Evolutionary conservation across 2,113 vertebrate species (phyloP).

Genomic region (Romanogobio albipinnatus): DNA sequence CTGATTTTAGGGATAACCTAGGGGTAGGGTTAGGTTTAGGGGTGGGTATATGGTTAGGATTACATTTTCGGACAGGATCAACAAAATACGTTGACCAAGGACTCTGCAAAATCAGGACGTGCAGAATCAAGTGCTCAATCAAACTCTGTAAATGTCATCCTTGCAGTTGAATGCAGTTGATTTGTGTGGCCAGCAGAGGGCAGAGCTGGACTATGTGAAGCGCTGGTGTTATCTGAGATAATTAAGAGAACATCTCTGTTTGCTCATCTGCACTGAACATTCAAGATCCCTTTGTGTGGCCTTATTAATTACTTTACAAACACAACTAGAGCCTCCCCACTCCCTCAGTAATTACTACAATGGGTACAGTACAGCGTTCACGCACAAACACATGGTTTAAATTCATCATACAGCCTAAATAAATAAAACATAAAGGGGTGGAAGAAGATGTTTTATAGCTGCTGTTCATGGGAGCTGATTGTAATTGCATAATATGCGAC

Average conservation of each 20-base stretch:
- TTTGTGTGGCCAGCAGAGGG: conserved; percentile 75
- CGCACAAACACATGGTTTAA: neutral
- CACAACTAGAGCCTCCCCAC: neutral
- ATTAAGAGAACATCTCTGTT: conserved; percentile 57
- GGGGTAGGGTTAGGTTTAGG: no score
- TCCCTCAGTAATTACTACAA: conserved; percentile 19
- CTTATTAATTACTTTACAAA: conserved; percentile 69
- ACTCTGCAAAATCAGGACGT: no score
- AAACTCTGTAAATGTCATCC: neutral
- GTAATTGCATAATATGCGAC: neutral
- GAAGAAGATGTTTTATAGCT: neutral
- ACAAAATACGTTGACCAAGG: no score
- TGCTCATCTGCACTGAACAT: conserved; percentile 62
- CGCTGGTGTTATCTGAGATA: neutral
- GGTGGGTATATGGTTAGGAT: no score
- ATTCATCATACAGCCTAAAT: neutral
- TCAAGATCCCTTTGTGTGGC: conserved; percentile 63
- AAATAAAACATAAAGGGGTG: neutral
- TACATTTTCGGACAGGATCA: no score
- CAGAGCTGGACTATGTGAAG: conserved; percentile 71
- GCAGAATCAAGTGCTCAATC: neutral
- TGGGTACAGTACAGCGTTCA: neutral
- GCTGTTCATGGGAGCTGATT: neutral
- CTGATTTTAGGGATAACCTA: no score
- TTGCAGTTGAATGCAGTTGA: conserved; percentile 49